Evolutionary conservation across 2,888 invertebrate species (phyloP).

Genomic region (Podabrus alpinus): DNA sequence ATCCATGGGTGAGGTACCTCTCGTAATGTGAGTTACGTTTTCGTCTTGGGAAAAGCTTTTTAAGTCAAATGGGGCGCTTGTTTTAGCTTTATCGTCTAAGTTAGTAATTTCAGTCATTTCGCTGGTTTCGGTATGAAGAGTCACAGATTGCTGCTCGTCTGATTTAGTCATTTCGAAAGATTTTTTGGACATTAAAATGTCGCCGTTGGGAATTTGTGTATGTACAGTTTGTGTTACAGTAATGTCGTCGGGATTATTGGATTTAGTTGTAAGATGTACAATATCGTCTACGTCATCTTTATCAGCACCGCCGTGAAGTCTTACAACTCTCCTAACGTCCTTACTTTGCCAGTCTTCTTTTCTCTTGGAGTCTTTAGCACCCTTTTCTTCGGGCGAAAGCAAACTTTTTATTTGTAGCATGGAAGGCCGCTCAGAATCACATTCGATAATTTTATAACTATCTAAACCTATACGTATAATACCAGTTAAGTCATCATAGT

Average conservation of each 20-base stretch:
- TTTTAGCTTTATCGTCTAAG: constrained; percentile 11
- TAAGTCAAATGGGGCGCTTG: background rate
- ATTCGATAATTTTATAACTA: constrained; percentile 47
- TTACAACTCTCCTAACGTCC: constrained; percentile 51
- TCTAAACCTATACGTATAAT: constrained; percentile 47
- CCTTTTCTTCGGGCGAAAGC: constrained; percentile 55
- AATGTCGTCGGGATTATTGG: constrained; percentile 37
- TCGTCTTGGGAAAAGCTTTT: constrained; percentile 1
- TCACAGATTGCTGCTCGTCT: constrained; percentile 17
- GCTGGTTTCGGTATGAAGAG: constrained; percentile 29
- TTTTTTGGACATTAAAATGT: constrained; percentile 26
- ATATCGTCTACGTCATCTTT: constrained; percentile 47
- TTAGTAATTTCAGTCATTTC: constrained; percentile 25
- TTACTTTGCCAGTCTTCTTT: constrained; percentile 56
- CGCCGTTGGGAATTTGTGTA: constrained; percentile 22
- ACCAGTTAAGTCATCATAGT: constrained; percentile 57
- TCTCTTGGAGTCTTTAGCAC: constrained; percentile 54
- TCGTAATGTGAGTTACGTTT: constrained; percentile 38
- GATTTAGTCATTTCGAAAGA: constrained; percentile 31
- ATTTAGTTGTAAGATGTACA: constrained; percentile 40
- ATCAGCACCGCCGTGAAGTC: constrained; percentile 54
- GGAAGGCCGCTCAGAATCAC: constrained; percentile 47
- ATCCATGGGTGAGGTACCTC: constrained; percentile 55
- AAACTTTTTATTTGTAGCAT: constrained; percentile 45
- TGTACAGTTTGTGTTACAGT: constrained; percentile 12